phyloP scores from a whole-genome alignment of 2,888 invertebrate species.

The Agrotis ipsilon region DNA sequence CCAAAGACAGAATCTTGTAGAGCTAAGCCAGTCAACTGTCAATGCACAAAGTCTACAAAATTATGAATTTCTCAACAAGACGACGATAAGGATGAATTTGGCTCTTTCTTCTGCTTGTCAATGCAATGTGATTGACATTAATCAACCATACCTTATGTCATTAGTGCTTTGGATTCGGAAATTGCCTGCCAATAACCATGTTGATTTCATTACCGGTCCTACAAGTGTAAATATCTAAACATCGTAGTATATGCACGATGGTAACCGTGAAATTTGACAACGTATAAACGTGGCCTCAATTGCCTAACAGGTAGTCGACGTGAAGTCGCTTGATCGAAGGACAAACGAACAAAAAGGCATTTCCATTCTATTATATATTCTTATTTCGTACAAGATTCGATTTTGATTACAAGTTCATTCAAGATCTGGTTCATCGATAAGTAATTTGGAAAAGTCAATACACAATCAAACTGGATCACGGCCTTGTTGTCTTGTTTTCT shows the following conservation, averaged over 20 bases:
- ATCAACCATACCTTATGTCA: not conserved
- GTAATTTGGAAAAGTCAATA: constrained; percentile 64
- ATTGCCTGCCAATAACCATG: not conserved
- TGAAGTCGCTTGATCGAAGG: constrained; percentile 24
- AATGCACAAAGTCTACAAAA: no score
- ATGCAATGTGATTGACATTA: constrained; percentile 6
- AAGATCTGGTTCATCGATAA: constrained; percentile 64
- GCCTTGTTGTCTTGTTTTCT: constrained; percentile 58
- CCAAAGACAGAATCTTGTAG: not conserved
- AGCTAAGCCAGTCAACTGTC: no score
- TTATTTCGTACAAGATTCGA: constrained; percentile 61
- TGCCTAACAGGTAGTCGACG: constrained; percentile 28
- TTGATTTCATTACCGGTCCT: not conserved
- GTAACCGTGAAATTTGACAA: not conserved
- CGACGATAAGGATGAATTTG: not conserved
- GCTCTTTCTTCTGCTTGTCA: not conserved
- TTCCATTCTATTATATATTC: constrained; percentile 56
- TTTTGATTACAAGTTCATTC: constrained; percentile 65
- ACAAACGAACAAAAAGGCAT: constrained; percentile 48
- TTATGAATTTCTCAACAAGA: not conserved
- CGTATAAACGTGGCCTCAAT: constrained; percentile 6
- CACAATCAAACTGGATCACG: constrained; percentile 59
- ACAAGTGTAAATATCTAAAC: not conserved
- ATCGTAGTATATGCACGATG: not conserved
- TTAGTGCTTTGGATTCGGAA: not conserved